A percentile compares a stretch with the other conserved stretches of the same genome.
Conservation (phyloP, 2,888 invertebrate species). For the Zaprionus bogoriensis region DNA sequence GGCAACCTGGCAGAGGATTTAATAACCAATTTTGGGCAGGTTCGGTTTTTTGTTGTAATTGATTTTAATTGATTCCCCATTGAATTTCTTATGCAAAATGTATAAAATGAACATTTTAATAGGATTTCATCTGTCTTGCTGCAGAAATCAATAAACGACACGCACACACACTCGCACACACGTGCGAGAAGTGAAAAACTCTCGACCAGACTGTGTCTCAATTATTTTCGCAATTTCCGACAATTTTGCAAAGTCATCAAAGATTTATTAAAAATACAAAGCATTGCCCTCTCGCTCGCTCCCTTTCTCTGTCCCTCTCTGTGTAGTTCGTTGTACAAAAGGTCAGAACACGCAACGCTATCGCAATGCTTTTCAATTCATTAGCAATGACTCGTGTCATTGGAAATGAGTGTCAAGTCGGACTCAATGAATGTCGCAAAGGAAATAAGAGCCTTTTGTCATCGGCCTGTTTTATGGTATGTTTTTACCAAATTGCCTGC, state of each 20-base stretch:
- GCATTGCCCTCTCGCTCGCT: no score
- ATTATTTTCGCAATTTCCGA: background rate
- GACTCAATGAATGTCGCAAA: slow-evolving; percentile 29
- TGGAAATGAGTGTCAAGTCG: slow-evolving; percentile 32
- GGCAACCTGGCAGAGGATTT: background rate
- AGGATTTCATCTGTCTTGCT: slow-evolving; percentile 5
- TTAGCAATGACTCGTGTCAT: slow-evolving; percentile 47
- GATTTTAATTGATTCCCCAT: slow-evolving; percentile 19
- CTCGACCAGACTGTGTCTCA: background rate
- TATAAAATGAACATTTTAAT: slow-evolving; percentile 1
- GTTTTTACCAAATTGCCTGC: slow-evolving; percentile 24
- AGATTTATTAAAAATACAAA: slow-evolving; percentile 31
- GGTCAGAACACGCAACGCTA: background rate
- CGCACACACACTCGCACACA: background rate
- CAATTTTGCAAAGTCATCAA: slow-evolving; percentile 36
- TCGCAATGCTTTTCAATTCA: slow-evolving; percentile 4
- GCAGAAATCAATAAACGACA: slow-evolving; percentile 27
- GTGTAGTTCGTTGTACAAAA: slow-evolving; percentile 5
- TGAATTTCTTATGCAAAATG: slow-evolving; percentile 5
- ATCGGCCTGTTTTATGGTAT: slow-evolving; percentile 30
- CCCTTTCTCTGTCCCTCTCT: slow-evolving; percentile 2
- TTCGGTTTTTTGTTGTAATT: slow-evolving; percentile 1
- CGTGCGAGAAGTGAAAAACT: background rate
- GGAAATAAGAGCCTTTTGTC: slow-evolving; percentile 19
- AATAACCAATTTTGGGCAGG: background rate